phyloP scores from a whole-genome alignment of 2,113 vertebrate genomes.

The Willisornis vidua region DNA sequence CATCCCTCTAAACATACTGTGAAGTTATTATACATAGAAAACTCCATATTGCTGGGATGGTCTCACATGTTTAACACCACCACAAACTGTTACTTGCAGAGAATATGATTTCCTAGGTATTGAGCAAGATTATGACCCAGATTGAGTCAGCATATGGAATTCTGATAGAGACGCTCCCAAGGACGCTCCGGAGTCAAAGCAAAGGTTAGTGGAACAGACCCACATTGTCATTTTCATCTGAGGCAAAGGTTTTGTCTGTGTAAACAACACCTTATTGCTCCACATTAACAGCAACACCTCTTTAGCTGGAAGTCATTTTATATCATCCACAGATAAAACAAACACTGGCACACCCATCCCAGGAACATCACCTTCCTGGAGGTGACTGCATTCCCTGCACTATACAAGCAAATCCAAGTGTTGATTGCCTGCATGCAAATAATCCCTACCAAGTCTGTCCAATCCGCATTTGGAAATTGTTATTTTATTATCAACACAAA shows the following conservation, averaged over 20 bases:
- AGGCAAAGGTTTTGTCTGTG: constrained; percentile 39
- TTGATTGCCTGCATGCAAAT: not conserved
- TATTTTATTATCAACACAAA: constrained; percentile 5
- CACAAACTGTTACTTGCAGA: not conserved
- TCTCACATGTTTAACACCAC: not conserved
- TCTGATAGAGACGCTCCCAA: constrained; percentile 42
- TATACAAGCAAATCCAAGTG: not conserved
- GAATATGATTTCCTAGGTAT: not conserved
- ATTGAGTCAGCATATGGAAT: not conserved
- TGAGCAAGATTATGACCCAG: not conserved
- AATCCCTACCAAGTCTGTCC: not conserved
- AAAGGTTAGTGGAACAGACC: constrained; percentile 54
- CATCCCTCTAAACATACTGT: not conserved
- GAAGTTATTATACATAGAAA: not conserved
- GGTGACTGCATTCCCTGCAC: not conserved
- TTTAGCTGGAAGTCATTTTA: not conserved
- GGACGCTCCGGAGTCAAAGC: constrained; percentile 35
- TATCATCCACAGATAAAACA: not conserved
- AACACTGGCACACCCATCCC: not conserved
- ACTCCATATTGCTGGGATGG: not conserved
- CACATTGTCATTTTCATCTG: not conserved
- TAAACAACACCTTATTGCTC: constrained; percentile 6
- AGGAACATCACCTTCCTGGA: constrained; percentile 23
- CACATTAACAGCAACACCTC: not conserved
- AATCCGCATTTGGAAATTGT: not conserved